Evolutionary conservation across 2,888 invertebrate genomes (phyloP).

Genomic region (Elgonia sp.): DNA sequence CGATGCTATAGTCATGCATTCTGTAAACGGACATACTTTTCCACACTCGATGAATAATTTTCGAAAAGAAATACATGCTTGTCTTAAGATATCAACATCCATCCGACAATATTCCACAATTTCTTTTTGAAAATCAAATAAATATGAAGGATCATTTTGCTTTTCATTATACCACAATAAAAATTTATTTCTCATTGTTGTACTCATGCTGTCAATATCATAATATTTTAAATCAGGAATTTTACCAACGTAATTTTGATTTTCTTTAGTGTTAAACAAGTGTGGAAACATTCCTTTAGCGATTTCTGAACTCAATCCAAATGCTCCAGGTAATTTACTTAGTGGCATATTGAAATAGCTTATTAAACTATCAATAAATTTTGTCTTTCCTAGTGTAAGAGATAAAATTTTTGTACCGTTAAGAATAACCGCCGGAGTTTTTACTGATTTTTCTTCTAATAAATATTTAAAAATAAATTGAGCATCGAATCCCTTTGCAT

Average conservation of each 20-base stretch:
- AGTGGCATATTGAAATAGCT: conserved; percentile 16
- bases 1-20: conserved; percentile 7
- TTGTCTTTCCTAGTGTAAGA: background rate
- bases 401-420: conserved; percentile 10
- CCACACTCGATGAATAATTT: no score
- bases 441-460: background rate
- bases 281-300: conserved; percentile 13
- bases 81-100: conserved; percentile 1
- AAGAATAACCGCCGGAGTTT: background rate
- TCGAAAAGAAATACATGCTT: no score
- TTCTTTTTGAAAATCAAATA: conserved; percentile 17
- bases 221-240: background rate
- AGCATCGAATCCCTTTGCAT: no score
- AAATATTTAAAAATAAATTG: conserved; percentile 1
- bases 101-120: conserved; percentile 2
- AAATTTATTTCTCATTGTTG: background rate
- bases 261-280: conserved; percentile 4
- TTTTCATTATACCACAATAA: background rate
- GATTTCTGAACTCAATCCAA: conserved; percentile 3
- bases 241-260: background rate
- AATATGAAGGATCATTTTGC: background rate
- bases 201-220: background rate
- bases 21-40: no score
- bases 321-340: conserved; percentile 15
- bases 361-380: conserved; percentile 25